Percentiles rank a stretch among this genome's conserved stretches.
Evolutionary conservation across 1,140 invertebrate genomes (phyloP).

Genomic region (Lutraria rhynchaena): DNA sequence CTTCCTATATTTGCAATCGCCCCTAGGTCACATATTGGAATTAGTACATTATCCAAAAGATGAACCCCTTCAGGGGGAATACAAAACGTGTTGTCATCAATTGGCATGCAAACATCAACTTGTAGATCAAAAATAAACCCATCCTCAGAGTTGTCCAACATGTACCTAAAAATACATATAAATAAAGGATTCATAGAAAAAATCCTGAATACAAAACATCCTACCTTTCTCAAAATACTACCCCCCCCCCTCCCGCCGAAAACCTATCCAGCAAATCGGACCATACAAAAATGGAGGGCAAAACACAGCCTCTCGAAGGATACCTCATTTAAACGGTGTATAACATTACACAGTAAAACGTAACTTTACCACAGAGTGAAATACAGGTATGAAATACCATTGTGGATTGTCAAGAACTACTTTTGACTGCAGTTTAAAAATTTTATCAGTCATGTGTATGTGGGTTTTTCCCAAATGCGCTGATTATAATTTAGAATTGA

Average conservation of each 20-base stretch:
- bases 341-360: background rate
- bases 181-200: background rate
- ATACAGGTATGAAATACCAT: background rate
- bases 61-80: constrained; percentile 63
- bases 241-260: too few species aligned
- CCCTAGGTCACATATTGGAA: constrained; percentile 58
- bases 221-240: too few species aligned
- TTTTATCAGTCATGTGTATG: too few species aligned
- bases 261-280: too few species aligned
- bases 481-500: too few species aligned
- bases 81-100: constrained; percentile 63
- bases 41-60: constrained; percentile 58
- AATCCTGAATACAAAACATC: background rate
- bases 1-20: constrained; percentile 45
- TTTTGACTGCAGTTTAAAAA: too few species aligned
- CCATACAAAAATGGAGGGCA: too few species aligned
- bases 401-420: too few species aligned
- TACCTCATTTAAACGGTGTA: background rate
- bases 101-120: constrained; percentile 65
- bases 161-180: constrained; percentile 40
- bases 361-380: background rate
- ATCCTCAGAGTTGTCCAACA: constrained; percentile 29
- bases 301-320: too few species aligned
- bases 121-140: constrained; percentile 63
- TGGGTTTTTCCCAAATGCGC: too few species aligned